Evolutionary conservation across 2,797 vertebrate species (phyloP), one percentile per base, ranked within the genome.

Genomic region (Oreochromis grahami): DNA sequence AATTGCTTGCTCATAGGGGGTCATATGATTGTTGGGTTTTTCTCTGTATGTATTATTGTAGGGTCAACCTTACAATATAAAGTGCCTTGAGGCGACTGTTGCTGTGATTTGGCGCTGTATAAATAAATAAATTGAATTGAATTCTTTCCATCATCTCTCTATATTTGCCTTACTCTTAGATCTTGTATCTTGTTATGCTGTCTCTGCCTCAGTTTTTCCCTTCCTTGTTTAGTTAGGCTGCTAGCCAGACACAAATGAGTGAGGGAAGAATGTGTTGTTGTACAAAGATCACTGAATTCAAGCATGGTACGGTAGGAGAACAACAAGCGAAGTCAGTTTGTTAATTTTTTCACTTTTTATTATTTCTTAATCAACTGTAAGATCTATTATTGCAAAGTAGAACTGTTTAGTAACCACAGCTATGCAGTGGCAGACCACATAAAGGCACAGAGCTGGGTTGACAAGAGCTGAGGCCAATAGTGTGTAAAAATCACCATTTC

Each of bases 51-150:
- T 60, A 60, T 19, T 34, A 19, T 58, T 58, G 8, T 58, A 58
- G 29, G 29, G 56, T 32, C 56, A 32, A 32, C 56, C 56, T 11
- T 58, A 19, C 29, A 58, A 32, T 58, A 32, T 58, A 34, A 58
- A 58, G 56, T 0, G 0, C 8, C 55, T 58, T 19, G 29, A 34
- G 26, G 15, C 0, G 0, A 4, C 15, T 19, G 1, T 32, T 58
- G 15, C 19, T 58, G 0, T 32, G 15, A 19, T 19, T 60, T 60
- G 56, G 5, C 1, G 0, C 56, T 3, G 5, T 60, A 60, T 60
- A 11, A 34, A 34, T 19, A 34, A 60, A 60, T 34, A 1, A n/a
- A 34, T 60, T 5, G 1, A 8, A 36, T 7, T 34, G 29, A 11
- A 60, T 88, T 58, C 32, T 77, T 60, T 78, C 36, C 48, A 52